A percentile compares a stretch with the other conserved stretches of the same genome.
Evolutionary conservation across 2,888 invertebrate genomes (phyloP).

Genomic region (Rambutsinella grinnellia): DNA sequence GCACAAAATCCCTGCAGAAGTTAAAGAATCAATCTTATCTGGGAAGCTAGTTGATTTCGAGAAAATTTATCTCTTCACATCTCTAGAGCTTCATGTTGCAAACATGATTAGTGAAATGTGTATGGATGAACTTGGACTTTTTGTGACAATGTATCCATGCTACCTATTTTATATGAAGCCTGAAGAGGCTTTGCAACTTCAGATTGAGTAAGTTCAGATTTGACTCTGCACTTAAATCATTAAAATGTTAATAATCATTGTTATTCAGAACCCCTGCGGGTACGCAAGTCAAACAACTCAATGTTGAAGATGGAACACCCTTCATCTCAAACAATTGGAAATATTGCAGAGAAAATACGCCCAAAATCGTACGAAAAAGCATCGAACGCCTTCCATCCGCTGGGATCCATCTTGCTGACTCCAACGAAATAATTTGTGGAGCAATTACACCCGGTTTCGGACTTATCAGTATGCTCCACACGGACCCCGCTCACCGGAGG

Average conservation of each 20-base stretch:
- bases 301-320: neutral
- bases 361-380: conserved; percentile 2
- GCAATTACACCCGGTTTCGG: conserved; percentile 15
- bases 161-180: conserved; percentile 21
- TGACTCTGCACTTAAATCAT: neutral
- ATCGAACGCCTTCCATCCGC: conserved; percentile 3
- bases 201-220: neutral
- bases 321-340: conserved; percentile 31
- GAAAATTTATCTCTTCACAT: conserved; percentile 8
- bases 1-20: neutral
- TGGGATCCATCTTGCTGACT: conserved; percentile 10
- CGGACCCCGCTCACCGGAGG: conserved; percentile 21
- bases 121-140: neutral
- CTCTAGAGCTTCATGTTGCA: neutral
- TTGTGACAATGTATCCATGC: conserved; percentile 9
- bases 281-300: conserved; percentile 5
- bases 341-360: neutral
- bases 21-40: neutral
- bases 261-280: too few relatives aligned
- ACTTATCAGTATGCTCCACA: conserved; percentile 19
- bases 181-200: conserved; percentile 3
- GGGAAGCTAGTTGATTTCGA: conserved; percentile 13
- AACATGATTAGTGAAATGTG: conserved; percentile 6
- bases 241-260: neutral
- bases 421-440: conserved; percentile 10